Conservation (phyloP, 2,113 vertebrate genomes). For the Laticauda colubrina region DNA sequence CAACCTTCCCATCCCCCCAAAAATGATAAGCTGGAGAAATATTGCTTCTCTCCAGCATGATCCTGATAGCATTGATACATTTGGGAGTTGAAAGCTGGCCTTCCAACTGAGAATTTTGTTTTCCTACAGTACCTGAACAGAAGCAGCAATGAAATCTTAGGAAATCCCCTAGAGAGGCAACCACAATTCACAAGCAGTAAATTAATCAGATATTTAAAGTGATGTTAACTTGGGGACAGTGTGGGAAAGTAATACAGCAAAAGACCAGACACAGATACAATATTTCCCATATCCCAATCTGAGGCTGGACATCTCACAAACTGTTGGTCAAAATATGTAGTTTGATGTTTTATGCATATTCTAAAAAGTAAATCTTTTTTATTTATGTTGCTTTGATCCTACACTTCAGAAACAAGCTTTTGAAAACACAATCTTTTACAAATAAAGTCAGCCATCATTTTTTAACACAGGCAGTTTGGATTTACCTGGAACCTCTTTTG, state of each 20-base stretch:
- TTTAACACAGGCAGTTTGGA: background rate
- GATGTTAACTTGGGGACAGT: background rate
- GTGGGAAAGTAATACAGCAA: background rate
- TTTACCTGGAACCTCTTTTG: background rate
- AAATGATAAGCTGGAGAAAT: background rate
- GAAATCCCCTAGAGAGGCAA: background rate
- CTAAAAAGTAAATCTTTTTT: background rate
- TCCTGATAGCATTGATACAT: background rate
- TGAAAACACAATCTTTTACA: background rate
- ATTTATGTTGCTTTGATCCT: background rate
- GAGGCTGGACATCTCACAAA: background rate
- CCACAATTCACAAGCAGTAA: background rate
- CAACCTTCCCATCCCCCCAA: background rate
- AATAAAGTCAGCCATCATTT: background rate
- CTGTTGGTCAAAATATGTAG: background rate
- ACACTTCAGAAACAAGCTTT: background rate
- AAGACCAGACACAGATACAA: background rate
- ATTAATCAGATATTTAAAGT: background rate
- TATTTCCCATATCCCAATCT: background rate
- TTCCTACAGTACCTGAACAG: background rate
- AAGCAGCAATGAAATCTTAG: background rate
- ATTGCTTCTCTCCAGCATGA: background rate
- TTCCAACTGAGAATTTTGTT: background rate
- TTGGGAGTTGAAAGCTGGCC: background rate
- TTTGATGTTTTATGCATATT: background rate